Percentiles rank a stretch among this genome's conserved stretches.
Conservation (phyloP, 1,140 invertebrate species). For the Ladona fulva region DNA sequence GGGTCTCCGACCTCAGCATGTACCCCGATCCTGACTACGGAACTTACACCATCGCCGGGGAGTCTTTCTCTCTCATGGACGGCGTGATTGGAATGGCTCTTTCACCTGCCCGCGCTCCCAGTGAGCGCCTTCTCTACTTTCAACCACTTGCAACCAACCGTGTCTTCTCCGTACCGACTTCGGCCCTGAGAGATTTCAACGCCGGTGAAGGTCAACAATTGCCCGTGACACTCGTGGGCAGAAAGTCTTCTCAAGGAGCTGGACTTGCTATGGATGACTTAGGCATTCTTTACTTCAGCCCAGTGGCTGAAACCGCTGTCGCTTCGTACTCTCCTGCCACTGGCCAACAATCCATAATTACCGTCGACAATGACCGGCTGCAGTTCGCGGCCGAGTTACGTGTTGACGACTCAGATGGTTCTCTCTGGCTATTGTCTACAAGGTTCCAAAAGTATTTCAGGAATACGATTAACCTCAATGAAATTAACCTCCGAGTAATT, state of each 20-base stretch:
- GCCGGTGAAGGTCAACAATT: constrained; percentile 54
- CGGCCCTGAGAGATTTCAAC: constrained; percentile 43
- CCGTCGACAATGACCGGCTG: constrained; percentile 53
- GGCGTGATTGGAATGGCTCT: constrained; percentile 69
- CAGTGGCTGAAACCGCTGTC: constrained; percentile 64
- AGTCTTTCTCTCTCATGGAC: constrained; percentile 65
- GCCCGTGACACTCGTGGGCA: constrained; percentile 62
- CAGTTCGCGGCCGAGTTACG: constrained; percentile 66
- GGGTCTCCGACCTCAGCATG: constrained; percentile 65
- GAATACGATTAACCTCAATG: constrained; percentile 44
- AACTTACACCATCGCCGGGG: constrained; percentile 46
- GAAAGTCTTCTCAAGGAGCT: constrained; percentile 71
- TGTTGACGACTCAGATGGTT: constrained; percentile 49
- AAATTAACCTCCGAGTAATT: constrained; percentile 54
- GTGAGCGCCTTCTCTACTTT: constrained; percentile 51
- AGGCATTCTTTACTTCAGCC: constrained; percentile 61
- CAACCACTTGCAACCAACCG: constrained; percentile 74
- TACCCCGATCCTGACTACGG: constrained; percentile 68
- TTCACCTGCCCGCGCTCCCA: constrained; percentile 44
- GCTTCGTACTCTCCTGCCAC: constrained; percentile 50
- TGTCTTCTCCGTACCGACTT: constrained; percentile 65
- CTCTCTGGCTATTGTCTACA: constrained; percentile 57
- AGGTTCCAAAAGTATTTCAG: constrained; percentile 70
- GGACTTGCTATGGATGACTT: constrained; percentile 55
- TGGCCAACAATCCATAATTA: constrained; percentile 38